A percentile compares a stretch with the other conserved stretches of the same genome.
These are phyloP conservation scores for Megamerina dolium DNA, from an alignment of 2,888 invertebrate species.

Conservation along the genomic window DNA sequence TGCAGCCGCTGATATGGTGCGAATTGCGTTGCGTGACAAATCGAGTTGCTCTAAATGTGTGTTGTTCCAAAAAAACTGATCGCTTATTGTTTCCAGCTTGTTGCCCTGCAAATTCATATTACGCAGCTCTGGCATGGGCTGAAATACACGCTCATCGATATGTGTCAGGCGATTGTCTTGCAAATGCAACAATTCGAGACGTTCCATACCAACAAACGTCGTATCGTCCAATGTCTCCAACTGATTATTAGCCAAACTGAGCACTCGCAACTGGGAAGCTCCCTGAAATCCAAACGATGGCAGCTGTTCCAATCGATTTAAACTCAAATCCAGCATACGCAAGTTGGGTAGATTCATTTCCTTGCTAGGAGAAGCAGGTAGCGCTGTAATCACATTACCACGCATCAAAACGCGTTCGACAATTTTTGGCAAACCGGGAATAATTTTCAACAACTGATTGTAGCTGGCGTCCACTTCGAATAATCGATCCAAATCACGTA, in stretches of 20 bases:
- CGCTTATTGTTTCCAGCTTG: constrained; percentile 63
- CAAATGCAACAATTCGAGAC: constrained; percentile 68
- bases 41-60: constrained; percentile 61
- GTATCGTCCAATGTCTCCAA: constrained; percentile 63
- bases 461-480: constrained; percentile 73
- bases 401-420: constrained; percentile 68
- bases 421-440: constrained; percentile 71
- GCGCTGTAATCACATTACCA: constrained; percentile 62
- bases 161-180: constrained; percentile 66
- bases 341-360: constrained; percentile 67
- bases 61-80: constrained; percentile 63
- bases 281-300: constrained; percentile 60
- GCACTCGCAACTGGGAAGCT: constrained; percentile 60
- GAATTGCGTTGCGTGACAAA: constrained; percentile 68
- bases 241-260: constrained; percentile 69
- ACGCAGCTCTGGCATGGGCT: constrained; percentile 58
- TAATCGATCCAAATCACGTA: constrained; percentile 66
- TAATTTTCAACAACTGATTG: constrained; percentile 67
- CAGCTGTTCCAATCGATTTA: constrained; percentile 67
- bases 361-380: constrained; percentile 62
- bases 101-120: constrained; percentile 73
- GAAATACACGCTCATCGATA: constrained; percentile 62
- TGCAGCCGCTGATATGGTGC: constrained; percentile 59
- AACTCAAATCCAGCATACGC: constrained; percentile 67
- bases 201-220: constrained; percentile 63